phyloP scores from a whole-genome alignment of 2,797 vertebrate species.

The Agapornis canus region DNA sequence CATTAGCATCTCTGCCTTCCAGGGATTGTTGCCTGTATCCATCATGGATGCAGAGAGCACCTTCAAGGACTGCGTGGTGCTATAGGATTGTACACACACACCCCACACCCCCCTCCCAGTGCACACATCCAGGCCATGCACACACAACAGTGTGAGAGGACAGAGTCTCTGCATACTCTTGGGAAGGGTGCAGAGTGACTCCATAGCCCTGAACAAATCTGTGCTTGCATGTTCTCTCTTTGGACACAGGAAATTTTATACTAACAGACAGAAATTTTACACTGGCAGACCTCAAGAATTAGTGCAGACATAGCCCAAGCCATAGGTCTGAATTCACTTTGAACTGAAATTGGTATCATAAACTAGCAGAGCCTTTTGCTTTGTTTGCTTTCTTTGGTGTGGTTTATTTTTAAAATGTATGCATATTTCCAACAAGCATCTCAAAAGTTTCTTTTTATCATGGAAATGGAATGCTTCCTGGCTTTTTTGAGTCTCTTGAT shows the following conservation, averaged over 20 bases:
- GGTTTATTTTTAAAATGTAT: conserved; percentile 41
- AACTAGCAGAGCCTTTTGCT: conserved; percentile 15
- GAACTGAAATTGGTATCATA: conserved; percentile 7
- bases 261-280: neutral
- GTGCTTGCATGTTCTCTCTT: neutral
- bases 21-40: neutral
- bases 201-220: rapidly evolving
- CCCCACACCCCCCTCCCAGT: neutral
- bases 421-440: conserved; percentile 52
- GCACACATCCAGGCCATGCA: neutral
- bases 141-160: neutral
- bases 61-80: neutral
- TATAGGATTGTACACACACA: neutral
- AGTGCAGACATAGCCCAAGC: neutral
- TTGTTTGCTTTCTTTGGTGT: conserved; percentile 55
- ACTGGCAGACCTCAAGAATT: neutral
- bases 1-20: neutral
- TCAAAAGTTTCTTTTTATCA: conserved; percentile 38
- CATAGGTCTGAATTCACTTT: conserved; percentile 3
- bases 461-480: conserved; percentile 38
- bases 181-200: neutral
- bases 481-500: neutral
- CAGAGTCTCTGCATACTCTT: neutral
- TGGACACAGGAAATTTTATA: neutral
- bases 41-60: rapidly evolving